Conservation (phyloP, 2,888 invertebrate species). For the Luffia ferchaultella region DNA sequence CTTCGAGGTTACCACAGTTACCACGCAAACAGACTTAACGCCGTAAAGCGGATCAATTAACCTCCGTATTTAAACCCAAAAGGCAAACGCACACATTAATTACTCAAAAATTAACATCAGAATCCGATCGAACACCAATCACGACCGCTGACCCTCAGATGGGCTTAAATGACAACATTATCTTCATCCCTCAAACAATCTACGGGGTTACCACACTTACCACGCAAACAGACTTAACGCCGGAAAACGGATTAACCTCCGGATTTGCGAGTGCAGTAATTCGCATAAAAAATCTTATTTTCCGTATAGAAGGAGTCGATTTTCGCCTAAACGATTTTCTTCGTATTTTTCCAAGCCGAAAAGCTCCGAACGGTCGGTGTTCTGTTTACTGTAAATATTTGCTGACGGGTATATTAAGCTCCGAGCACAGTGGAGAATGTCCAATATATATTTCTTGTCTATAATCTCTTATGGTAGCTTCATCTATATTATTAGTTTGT, state of each 20-base stretch:
- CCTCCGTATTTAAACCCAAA: too few relatives aligned
- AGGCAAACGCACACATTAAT: too few relatives aligned
- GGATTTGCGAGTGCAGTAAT: neutral
- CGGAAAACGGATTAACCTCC: neutral
- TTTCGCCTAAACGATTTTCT: neutral
- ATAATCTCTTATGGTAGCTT: too few relatives aligned
- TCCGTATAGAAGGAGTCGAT: neutral
- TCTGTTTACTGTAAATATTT: neutral
- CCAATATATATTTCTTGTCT: neutral
- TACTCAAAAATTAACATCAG: too few relatives aligned
- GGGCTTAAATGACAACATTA: too few relatives aligned
- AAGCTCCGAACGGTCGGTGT: neutral
- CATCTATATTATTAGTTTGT: too few relatives aligned
- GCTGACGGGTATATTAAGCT: neutral
- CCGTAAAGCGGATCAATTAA: neutral
- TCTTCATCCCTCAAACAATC: too few relatives aligned
- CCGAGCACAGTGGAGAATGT: neutral
- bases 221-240: neutral
- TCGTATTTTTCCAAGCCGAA: too few relatives aligned
- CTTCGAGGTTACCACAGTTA: too few relatives aligned
- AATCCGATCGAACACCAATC: too few relatives aligned
- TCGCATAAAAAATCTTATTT: neutral
- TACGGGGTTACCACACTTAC: too few relatives aligned
- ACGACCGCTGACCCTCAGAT: too few relatives aligned
- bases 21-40: neutral